Base-by-base conservation (phyloP, 2,797 vertebrate genomes). In the Cyclura pinguis region DNA sequence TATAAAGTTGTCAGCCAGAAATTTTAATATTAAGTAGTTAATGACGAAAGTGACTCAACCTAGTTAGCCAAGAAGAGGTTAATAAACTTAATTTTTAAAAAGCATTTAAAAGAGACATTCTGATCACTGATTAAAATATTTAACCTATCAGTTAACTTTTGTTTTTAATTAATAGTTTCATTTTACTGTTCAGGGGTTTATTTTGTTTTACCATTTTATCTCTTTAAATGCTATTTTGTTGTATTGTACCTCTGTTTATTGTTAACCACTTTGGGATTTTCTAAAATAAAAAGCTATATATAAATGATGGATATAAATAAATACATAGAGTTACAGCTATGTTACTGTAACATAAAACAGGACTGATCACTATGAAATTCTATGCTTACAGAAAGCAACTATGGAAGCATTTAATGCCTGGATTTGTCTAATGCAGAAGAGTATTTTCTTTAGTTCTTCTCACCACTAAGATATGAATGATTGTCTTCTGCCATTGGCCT, bases 371-470 rank as follows among this genome's bases (percentile, higher is more conserved):
- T 85, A 67, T 38, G 84, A 38, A 64, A 80, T 80, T n/a, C 50
- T 84, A 55, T 38, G 8, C 47, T 64, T 84, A 89, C n/a, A 69
- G 47, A 85, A 77, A 52, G 38, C 27, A 89, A 85, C 24, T 64
- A 67, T 3, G 35, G 18, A 85, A 89, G 62, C n/a, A 80, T 22
- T 77, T 64, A 59, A 84, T 64, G 18, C 18, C 3, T 76, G 69
- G 3, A 84, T 50, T 10, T 76, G 72, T 32, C 29, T 50, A 38
- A 20, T 6, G 77, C 10, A 32, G 57, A 87, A 47, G 10, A 74
- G 62, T 59, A 55, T 76, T 89, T 89, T 9, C n/a, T 77, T 84
- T 32, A 84, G 7, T 69, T 80, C 52, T 4, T 14, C 3, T 7
- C 62, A 47, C 1, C 20, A 69, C 6, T 80, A 27, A 8, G 47